phyloP scores from a whole-genome alignment of 2,113 vertebrate genomes.

The Melanostigma gelatinosum region DNA sequence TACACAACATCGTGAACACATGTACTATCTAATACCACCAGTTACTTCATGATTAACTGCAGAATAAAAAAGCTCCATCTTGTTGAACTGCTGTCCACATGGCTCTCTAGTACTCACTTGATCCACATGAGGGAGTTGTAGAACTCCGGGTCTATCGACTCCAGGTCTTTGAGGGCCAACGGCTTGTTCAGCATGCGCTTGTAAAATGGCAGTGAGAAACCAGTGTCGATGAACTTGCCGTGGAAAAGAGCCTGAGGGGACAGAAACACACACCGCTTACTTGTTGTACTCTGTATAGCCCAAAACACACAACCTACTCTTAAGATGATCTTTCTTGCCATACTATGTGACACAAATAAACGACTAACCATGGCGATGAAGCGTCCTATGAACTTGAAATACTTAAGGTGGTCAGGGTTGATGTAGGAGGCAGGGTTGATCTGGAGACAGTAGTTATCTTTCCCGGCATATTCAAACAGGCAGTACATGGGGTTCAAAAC shows the following conservation, averaged over 20 bases:
- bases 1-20: neutral
- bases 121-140: slow-evolving; percentile 99
- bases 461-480: slow-evolving; percentile 98
- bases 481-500: slow-evolving; percentile 99
- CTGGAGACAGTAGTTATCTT: slow-evolving; percentile 99
- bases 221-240: slow-evolving; percentile 98
- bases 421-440: slow-evolving; percentile 99
- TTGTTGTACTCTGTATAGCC: too few species aligned
- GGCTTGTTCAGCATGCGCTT: slow-evolving; percentile 97
- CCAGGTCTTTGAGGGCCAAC: slow-evolving; percentile 94
- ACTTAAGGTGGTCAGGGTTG: slow-evolving; percentile 98
- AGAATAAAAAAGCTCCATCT: neutral
- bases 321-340: neutral
- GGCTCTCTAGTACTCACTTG: slow-evolving; percentile 87
- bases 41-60: neutral
- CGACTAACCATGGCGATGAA: slow-evolving; percentile 96
- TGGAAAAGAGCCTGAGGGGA: slow-evolving; percentile 92
- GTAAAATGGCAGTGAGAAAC: slow-evolving; percentile 98
- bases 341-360: neutral
- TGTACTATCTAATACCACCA: neutral
- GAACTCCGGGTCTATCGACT: slow-evolving; percentile 98
- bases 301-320: neutral
- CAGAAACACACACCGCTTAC: neutral
- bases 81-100: neutral
- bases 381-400: slow-evolving; percentile 97